Evolutionary conservation across 2,113 vertebrate genomes (phyloP).

Genomic region (Melanocharis versteri): DNA sequence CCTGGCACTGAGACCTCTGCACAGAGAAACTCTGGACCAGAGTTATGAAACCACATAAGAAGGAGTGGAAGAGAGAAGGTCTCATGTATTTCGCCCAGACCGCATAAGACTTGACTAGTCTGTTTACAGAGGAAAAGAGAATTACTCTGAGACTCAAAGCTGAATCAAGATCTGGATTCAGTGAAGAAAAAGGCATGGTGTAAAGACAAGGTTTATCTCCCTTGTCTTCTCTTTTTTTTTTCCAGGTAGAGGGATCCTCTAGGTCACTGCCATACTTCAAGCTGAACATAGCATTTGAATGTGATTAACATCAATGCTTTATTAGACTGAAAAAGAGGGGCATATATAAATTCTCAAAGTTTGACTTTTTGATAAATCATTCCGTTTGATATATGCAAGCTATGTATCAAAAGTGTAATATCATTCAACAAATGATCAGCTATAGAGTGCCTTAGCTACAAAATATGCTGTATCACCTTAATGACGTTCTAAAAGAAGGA

Average conservation of each 20-base stretch:
- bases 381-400: background rate
- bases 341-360: background rate
- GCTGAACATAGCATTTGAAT: background rate
- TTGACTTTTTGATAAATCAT: background rate
- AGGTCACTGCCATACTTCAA: background rate
- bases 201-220: background rate
- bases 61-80: background rate
- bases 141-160: background rate
- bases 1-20: background rate
- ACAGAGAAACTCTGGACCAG: background rate
- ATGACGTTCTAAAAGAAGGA: background rate
- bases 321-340: background rate
- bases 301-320: background rate
- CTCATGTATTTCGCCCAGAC: background rate
- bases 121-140: background rate
- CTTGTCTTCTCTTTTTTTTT: background rate
- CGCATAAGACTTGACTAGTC: background rate
- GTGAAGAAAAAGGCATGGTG: background rate
- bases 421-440: background rate
- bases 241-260: background rate
- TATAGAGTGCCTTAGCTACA: background rate
- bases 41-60: fast-evolving
- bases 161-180: background rate
- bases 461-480: background rate
- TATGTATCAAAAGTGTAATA: background rate